phyloP scores from a whole-genome alignment of 1,140 invertebrate genomes.

The Drosophila truncata region DNA sequence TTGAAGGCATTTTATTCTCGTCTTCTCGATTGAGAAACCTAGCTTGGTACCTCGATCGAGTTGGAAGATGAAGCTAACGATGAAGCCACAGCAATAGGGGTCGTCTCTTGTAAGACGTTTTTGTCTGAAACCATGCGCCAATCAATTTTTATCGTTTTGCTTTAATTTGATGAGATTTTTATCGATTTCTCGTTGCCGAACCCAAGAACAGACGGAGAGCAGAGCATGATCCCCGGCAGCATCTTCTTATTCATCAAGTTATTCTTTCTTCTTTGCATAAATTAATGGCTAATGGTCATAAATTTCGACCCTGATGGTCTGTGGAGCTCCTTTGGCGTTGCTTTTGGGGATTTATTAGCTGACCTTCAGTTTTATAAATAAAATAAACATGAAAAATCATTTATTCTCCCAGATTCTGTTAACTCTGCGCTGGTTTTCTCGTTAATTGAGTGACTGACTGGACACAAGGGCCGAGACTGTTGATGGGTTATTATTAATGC shows the following conservation, averaged over 20 bases:
- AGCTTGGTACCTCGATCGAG: neutral
- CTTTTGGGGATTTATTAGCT: slow-evolving; percentile 61
- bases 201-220: neutral
- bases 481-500: slow-evolving; percentile 13
- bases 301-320: slow-evolving; percentile 47
- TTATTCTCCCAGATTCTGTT: neutral
- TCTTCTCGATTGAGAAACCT: slow-evolving; percentile 16
- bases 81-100: neutral
- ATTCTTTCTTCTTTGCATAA: slow-evolving; percentile 63
- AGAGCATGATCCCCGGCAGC: slow-evolving; percentile 24
- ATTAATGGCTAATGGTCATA: slow-evolving; percentile 76
- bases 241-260: slow-evolving; percentile 43
- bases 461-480: slow-evolving; percentile 9
- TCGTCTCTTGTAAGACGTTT: slow-evolving; percentile 18
- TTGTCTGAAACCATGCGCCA: slow-evolving; percentile 58
- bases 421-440: slow-evolving; percentile 16
- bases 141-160: slow-evolving; percentile 80
- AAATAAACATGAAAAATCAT: slow-evolving; percentile 37
- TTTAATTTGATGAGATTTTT: slow-evolving; percentile 81
- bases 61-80: slow-evolving; percentile 7
- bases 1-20: slow-evolving; percentile 29
- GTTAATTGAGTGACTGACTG: slow-evolving; percentile 30
- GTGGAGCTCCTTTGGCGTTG: slow-evolving; percentile 29
- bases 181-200: slow-evolving; percentile 61
- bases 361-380: slow-evolving; percentile 70